Percentiles rank a stretch among this genome's conserved stretches.
phyloP scores from a whole-genome alignment of 1,140 invertebrate species.

The Heliconius himera region DNA sequence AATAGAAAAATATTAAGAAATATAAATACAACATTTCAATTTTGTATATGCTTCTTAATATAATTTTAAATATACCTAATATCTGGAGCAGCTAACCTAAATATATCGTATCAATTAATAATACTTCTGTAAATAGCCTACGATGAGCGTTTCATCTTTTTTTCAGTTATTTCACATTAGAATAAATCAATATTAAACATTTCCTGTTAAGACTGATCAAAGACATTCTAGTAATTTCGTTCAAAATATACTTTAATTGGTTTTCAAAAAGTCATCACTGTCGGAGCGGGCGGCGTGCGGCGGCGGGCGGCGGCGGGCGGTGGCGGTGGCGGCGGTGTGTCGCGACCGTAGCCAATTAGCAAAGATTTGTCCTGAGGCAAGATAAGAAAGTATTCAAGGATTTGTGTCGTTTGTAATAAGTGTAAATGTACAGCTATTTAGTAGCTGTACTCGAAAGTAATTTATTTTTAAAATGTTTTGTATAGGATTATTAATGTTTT shows the following conservation, averaged over 20 bases:
- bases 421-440: background rate
- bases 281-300: background rate
- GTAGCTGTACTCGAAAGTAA: background rate
- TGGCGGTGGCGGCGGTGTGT: constrained; percentile 18
- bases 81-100: too few relatives aligned
- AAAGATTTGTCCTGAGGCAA: constrained; percentile 44
- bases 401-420: background rate
- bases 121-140: too few relatives aligned
- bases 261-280: background rate
- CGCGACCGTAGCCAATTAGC: constrained; percentile 38
- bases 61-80: too few relatives aligned
- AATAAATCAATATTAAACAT: background rate
- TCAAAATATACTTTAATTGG: background rate
- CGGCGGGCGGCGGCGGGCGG: too few relatives aligned
- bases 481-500: background rate
- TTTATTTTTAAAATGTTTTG: background rate
- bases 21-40: too few relatives aligned
- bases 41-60: too few relatives aligned
- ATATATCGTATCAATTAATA: too few relatives aligned
- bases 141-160: too few relatives aligned
- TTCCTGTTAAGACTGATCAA: background rate
- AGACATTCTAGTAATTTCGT: background rate
- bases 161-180: background rate
- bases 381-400: constrained; percentile 26
- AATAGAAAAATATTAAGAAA: too few relatives aligned